Evolutionary conservation across 1,140 invertebrate species (phyloP).

Genomic region (Palaemon carinicauda): DNA sequence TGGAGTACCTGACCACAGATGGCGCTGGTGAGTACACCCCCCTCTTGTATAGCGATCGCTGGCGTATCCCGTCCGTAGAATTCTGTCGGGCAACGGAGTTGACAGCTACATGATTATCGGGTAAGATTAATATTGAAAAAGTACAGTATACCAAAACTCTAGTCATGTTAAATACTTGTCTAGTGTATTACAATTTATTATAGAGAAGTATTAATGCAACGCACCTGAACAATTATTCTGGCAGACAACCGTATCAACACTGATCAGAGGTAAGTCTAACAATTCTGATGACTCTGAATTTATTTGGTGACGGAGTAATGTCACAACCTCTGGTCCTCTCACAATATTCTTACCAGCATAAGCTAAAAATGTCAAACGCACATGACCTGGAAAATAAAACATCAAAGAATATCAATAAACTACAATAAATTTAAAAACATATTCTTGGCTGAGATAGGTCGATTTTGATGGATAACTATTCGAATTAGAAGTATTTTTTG

Average conservation of each 20-base stretch:
- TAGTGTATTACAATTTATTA: neutral
- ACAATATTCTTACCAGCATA: constrained; percentile 61
- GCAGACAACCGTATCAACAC: constrained; percentile 83
- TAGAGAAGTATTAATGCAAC: neutral
- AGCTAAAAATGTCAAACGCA: constrained; percentile 55
- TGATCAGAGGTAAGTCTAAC: constrained; percentile 77
- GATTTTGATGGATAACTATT: no score
- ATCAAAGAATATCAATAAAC: neutral
- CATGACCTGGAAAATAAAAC: constrained; percentile 63
- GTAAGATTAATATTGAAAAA: no score
- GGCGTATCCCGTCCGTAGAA: no score
- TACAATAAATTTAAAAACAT: neutral
- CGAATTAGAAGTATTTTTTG: no score
- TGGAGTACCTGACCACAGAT: no score
- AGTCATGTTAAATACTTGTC: no score
- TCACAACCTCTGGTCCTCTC: constrained; percentile 28
- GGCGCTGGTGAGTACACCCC: no score
- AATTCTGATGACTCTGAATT: constrained; percentile 63
- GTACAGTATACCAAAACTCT: no score
- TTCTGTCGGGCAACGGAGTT: no score
- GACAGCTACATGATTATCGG: no score
- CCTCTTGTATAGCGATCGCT: no score
- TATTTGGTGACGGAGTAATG: constrained; percentile 25
- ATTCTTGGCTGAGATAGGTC: no score
- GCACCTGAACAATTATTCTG: constrained; percentile 86